A percentile compares a stretch with the other conserved stretches of the same genome.
phyloP scores from a whole-genome alignment of 1,140 invertebrate species.

The Agraylea sexmaculata region DNA sequence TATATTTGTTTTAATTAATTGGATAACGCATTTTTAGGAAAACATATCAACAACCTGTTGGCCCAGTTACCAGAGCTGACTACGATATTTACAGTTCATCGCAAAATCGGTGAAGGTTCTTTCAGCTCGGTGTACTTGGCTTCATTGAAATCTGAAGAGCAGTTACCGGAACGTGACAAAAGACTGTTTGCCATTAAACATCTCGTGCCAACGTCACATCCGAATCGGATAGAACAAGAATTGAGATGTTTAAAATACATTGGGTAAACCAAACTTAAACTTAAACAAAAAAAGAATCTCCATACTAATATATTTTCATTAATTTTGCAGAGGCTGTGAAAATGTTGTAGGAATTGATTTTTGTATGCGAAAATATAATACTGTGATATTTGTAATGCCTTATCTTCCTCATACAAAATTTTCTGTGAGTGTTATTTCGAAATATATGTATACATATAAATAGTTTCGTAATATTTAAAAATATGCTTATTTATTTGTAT shows the following conservation, averaged over 20 bases:
- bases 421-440: conserved; percentile 44
- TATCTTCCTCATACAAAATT: conserved; percentile 74
- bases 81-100: conserved; percentile 53
- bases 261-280: no score
- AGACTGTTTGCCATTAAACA: conserved; percentile 68
- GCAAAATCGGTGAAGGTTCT: conserved; percentile 66
- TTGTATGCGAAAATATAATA: conserved; percentile 65
- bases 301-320: conserved; percentile 17
- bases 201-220: conserved; percentile 71
- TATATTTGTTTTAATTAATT: no score
- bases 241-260: conserved; percentile 66
- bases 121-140: conserved; percentile 74
- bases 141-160: conserved; percentile 45
- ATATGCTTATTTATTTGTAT: conserved; percentile 3
- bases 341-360: conserved; percentile 74
- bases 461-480: neutral
- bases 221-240: conserved; percentile 63
- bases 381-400: conserved; percentile 83
- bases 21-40: conserved; percentile 29
- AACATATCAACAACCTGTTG: conserved; percentile 40
- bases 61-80: conserved; percentile 47
- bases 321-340: conserved; percentile 56
- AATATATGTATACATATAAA: neutral
- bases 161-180: conserved; percentile 37
- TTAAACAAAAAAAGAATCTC: no score